Base-by-base conservation (phyloP, 92 coral and sea anemone genomes). In the Pocillopora grandis region DNA sequence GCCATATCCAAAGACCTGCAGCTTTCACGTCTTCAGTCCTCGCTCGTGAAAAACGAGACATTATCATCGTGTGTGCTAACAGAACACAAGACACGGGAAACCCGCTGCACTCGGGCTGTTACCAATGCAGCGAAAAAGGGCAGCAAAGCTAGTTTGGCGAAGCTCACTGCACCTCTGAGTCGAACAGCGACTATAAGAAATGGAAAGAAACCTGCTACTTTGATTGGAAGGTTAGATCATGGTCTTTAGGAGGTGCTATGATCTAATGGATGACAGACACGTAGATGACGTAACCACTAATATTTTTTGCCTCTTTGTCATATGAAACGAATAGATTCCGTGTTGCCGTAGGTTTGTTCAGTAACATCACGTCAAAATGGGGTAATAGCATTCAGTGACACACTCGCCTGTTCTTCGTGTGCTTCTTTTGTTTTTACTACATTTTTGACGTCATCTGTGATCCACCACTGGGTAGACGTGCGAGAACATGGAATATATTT, bases 1-100 rank as follows among this genome's bases (percentile, higher is more conserved):
- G 79, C 96, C 4, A 27, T 92, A 35, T 84, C 90, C 12, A 86
- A 77, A 52, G 93, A 94, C 49, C 75, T 85, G 10, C 78, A 75
- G 56, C 77, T 91, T 12, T 75, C 96, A 10, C 62, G 59, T 67
- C 85, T 89, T 21, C 96, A 92, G 42, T 87, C 91, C 68, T 85
- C 90, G 20, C 78, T 86, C 71, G 82, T 95, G 19, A 86, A 69
- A 60, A 86, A 87, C 36, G 99, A 96, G 83, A 96, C 99, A 0
- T 84, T 96, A 69, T 96, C 99, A 58, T 80, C 92, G 2, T 89
- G 90, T 31, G 88, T 85, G 52, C 82, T 62, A 83, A 91, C 63
- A 70, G 85, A 79, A 65, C 81, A 77, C 80, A 87, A 79, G 88
- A 80, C 65, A 76, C 21, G 60, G 88, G 86, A 62, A 67, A 74